These are phyloP conservation scores for Apocheima hispidaria DNA, from an alignment of 2,888 invertebrate species.

Conservation along the genomic window DNA sequence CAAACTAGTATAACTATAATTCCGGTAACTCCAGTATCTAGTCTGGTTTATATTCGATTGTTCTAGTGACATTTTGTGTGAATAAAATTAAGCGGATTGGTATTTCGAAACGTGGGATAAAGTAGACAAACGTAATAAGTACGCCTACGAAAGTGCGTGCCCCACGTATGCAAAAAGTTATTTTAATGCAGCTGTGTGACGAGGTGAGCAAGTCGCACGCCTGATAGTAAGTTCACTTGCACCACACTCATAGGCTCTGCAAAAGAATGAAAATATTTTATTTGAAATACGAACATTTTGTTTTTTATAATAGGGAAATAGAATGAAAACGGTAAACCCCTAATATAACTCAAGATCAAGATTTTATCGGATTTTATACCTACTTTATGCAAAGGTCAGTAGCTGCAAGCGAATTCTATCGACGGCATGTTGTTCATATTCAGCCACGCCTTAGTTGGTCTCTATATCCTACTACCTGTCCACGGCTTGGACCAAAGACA, in stretches of 20 bases:
- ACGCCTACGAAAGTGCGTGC: background rate
- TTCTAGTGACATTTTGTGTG: slow-evolving; percentile 32
- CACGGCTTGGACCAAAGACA: background rate
- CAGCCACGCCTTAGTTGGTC: slow-evolving; percentile 9
- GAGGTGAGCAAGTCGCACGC: too few species aligned
- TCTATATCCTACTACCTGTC: background rate
- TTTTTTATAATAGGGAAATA: too few species aligned
- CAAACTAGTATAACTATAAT: slow-evolving; percentile 19
- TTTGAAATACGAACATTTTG: too few species aligned
- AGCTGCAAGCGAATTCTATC: slow-evolving; percentile 12
- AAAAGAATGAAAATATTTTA: too few species aligned
- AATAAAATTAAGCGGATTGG: slow-evolving; percentile 25
- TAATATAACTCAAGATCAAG: background rate
- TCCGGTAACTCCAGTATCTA: slow-evolving; percentile 4
- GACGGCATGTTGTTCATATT: slow-evolving; percentile 12
- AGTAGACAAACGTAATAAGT: background rate
- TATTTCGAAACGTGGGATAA: slow-evolving; percentile 16
- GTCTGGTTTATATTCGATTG: slow-evolving; percentile 26
- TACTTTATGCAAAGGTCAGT: slow-evolving; percentile 15
- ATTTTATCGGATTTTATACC: background rate
- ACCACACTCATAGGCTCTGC: too few species aligned
- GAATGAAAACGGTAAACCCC: background rate
- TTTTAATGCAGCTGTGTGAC: too few species aligned
- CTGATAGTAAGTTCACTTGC: too few species aligned
- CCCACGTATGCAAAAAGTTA: too few species aligned